Evolutionary conservation across 2,113 vertebrate species (phyloP).

Genomic region (Diphyllodes magnificus): DNA sequence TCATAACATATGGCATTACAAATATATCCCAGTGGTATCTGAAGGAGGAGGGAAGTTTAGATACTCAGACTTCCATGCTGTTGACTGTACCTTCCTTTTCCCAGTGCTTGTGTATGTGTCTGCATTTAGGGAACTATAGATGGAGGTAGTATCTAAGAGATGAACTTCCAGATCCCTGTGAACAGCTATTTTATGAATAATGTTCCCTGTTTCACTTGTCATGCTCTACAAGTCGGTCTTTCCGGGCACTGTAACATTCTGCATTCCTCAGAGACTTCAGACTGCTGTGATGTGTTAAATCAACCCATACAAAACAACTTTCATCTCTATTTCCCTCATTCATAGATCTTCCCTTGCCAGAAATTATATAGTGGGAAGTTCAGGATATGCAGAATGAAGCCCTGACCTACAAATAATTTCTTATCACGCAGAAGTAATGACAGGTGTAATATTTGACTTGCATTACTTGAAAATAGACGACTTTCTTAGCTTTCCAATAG

Average conservation of each 20-base stretch:
- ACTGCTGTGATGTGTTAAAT: background rate
- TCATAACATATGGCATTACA: slow-evolving; percentile 2
- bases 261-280: background rate
- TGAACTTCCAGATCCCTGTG: background rate
- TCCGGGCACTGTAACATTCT: background rate
- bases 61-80: background rate
- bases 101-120: background rate
- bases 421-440: background rate
- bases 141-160: background rate
- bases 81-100: background rate
- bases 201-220: background rate
- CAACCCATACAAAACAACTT: background rate
- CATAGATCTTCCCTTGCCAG: background rate
- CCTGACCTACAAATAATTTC: background rate
- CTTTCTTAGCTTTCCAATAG: background rate
- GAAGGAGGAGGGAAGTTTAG: slow-evolving; percentile 2
- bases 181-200: background rate
- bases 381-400: background rate
- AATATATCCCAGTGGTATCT: background rate
- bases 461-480: background rate
- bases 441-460: background rate
- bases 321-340: background rate
- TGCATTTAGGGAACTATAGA: background rate
- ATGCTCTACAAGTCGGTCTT: background rate
- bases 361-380: background rate